Evolutionary conservation across 1,140 invertebrate species (phyloP).

Genomic region (Zeugodacus cucurbitae): DNA sequence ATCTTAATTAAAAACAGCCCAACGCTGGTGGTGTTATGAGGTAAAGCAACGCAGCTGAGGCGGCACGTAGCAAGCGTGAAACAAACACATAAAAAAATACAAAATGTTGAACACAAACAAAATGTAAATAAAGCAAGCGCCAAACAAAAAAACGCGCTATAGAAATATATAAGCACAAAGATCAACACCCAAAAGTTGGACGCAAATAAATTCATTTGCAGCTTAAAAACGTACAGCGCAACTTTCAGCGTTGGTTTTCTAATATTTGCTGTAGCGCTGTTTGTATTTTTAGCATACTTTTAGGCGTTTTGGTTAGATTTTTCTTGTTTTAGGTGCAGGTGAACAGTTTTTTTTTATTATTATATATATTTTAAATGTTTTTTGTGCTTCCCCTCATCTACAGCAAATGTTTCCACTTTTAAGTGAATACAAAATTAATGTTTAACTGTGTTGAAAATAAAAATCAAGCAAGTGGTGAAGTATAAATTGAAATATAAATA

Average conservation of each 20-base stretch:
- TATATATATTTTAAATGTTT: background rate
- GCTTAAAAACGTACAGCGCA: background rate
- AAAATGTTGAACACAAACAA: background rate
- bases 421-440: conserved; percentile 65
- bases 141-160: background rate
- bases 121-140: background rate
- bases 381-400: background rate
- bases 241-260: background rate
- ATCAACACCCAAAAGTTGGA: conserved; percentile 9
- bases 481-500: background rate
- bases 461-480: background rate
- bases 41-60: background rate
- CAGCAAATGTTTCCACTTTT: too few relatives aligned
- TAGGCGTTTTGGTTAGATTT: background rate
- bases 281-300: background rate
- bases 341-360: too few relatives aligned
- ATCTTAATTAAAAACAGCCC: conserved; percentile 23
- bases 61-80: background rate
- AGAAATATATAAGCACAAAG: background rate
- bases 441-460: conserved; percentile 45
- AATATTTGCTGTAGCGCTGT: background rate
- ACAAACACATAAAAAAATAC: background rate
- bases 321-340: background rate
- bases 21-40: background rate
- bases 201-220: conserved; percentile 30